Base-by-base conservation (phyloP, 2,888 invertebrate genomes). In the Diarsia mendica region DNA sequence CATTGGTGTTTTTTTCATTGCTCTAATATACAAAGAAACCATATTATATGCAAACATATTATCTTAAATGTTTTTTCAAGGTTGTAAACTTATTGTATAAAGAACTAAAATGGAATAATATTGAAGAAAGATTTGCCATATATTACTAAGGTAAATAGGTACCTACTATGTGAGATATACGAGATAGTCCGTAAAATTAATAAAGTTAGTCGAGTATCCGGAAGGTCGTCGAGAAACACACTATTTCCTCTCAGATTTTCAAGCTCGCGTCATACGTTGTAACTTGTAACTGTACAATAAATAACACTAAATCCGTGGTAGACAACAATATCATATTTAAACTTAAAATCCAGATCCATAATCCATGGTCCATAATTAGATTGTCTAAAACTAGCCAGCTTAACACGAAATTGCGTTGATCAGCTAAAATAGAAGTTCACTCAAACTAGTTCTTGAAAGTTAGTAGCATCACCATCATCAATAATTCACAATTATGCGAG, bases 401-500 rank as follows among this genome's bases (percentile, higher is more conserved):
- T 23, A 46, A 67, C 15, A 53, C 39, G 9, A 48, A 65, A 68
- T 63, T 55, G 20, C 33, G 20, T 65, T 15, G 20, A n/a, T 49
- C 44, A n/a, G 51, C 20, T 58, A 33, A 44, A 33, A 39, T 51
- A 61, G 9, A 70, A 70, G 28, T 61, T 65, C 11, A 49, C 48
- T 15, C 3, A 73, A 58, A 44, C 55, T 55, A 67, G 55, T 23
- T 13, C 23, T 44, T 10, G 11, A 66, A 67, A 70, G 9, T 58
- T 58, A 65, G 33, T 23, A 67, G 28, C 51, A 69, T 69, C 44
- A 13, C 55, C 46, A 72, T 71, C 74, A 67, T 72, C 72, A 75
- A 83, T 77, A 71, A 63, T 61, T 48, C 53, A 67, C 55, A 83
- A 84, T 72, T 75, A 65, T 9, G n/a, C 60, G 64, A 46, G 76